Conservation (phyloP, 1,140 invertebrate species). For the Heliconius nattereri region DNA sequence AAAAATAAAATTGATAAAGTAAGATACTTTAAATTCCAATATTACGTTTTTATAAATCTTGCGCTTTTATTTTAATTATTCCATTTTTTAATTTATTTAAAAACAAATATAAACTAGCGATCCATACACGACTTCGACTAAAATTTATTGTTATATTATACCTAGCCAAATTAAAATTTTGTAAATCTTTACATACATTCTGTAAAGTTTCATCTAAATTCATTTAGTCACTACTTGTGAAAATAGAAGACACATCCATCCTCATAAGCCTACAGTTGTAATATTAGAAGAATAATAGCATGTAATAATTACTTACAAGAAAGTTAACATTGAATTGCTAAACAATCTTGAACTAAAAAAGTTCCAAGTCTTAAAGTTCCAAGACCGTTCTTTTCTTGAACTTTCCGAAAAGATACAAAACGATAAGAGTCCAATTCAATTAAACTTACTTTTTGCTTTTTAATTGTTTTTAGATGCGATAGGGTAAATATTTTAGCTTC, state of each 20-base stretch:
- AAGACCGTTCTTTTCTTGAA: slow-evolving; percentile 6
- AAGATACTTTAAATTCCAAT: too few relatives aligned
- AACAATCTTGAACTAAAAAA: not conserved
- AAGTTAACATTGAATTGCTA: not conserved
- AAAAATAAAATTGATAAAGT: too few relatives aligned
- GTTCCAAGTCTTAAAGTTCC: not conserved
- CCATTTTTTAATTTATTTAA: too few relatives aligned
- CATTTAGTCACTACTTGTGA: too few relatives aligned
- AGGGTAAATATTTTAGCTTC: not conserved
- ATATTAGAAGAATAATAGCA: not conserved
- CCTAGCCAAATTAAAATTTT: too few relatives aligned
- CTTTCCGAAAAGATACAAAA: not conserved
- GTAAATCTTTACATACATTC: too few relatives aligned
- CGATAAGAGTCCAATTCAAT: slow-evolving; percentile 16
- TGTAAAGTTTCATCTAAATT: too few relatives aligned
- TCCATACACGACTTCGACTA: too few relatives aligned
- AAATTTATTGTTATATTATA: too few relatives aligned
- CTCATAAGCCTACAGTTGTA: not conserved
- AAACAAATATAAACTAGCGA: too few relatives aligned
- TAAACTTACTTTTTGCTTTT: not conserved
- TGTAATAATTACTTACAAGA: not conserved
- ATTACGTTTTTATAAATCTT: too few relatives aligned
- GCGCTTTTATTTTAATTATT: too few relatives aligned
- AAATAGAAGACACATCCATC: not conserved
- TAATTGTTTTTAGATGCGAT: not conserved